Base-by-base conservation (phyloP, 2,113 vertebrate genomes). In the Nerophis ophidion region DNA sequence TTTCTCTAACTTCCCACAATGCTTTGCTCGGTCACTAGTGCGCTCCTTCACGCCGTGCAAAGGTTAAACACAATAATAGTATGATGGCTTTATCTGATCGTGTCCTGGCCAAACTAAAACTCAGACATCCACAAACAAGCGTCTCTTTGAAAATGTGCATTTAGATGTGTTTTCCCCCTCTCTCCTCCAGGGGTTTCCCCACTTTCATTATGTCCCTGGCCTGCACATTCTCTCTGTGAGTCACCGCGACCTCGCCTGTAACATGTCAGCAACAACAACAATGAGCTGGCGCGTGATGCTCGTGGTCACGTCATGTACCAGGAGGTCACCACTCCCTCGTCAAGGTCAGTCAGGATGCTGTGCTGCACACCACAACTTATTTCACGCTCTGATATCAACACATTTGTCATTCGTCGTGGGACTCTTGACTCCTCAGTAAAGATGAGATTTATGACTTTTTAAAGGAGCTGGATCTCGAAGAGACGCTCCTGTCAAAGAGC, bases 201-300 rank as follows among this genome's bases (percentile, higher is more conserved):
- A 63, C 57, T 48, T 61, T 69, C 48, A 54, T 66, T 74, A 19
- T n/a, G 15, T 66, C 68, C 47, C 65, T 66, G 45, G 66, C 47
- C 65, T 66, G 45, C 46, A 69, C 76, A 72, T 49, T 76, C 68
- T 48, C 59, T 66, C 52, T 84, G 74, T 84, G 75, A 78, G 72
- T 85, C 83, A 86, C 16, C 71, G 61, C 7, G 1, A 62, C 82
- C 78, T 80, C 85, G 67, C 86, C 85, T 78, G 76, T 63, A 77
- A 71, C 55, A 55, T 59, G 70, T 76, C 72, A 75, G 66, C 70
- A 71, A 67, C 58, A 84, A 72, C 71, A 84, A 81, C 73, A 80
- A 74, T 81, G 77, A 80, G 70, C 58, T 71, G 65, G 60, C 74
- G 75, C 70, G 65, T 81, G 80, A 79, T 80, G 80, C 78, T 79